Conservation (phyloP, 2,113 vertebrate genomes). For the Mystacornis crossleyi region DNA sequence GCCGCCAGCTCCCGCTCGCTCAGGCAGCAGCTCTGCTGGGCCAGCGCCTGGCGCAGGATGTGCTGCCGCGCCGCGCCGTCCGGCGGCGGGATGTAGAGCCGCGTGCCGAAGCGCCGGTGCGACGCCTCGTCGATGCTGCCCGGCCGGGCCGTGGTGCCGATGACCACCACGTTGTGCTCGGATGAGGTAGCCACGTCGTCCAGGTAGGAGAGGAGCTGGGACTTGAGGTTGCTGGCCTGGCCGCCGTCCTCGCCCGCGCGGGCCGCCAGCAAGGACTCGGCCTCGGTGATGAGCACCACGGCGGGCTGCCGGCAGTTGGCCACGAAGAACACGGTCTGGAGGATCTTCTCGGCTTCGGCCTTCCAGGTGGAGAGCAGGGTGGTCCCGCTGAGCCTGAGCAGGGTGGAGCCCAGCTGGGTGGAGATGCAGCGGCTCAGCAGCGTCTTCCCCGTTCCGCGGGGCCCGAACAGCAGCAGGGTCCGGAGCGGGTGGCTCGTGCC, state of each 20-base stretch:
- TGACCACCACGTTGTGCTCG: constrained; percentile 80
- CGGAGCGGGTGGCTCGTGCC: constrained; percentile 74
- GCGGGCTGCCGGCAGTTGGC: constrained; percentile 84
- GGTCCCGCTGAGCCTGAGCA: constrained; percentile 83
- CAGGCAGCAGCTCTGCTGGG: constrained; percentile 83
- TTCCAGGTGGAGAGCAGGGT: constrained; percentile 86
- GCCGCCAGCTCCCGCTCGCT: constrained; percentile 86
- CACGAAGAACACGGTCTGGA: constrained; percentile 86
- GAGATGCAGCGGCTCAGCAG: constrained; percentile 89
- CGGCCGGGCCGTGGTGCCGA: constrained; percentile 88
- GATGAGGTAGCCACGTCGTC: constrained; percentile 82
- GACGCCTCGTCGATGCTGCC: constrained; percentile 88
- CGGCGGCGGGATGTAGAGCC: constrained; percentile 87
- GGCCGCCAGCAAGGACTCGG: constrained; percentile 80
- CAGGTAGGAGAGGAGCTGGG: constrained; percentile 84
- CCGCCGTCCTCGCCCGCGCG: constrained; percentile 49
- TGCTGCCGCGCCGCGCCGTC: constrained; percentile 82
- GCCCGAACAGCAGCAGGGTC: constrained; percentile 92
- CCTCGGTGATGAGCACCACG: constrained; percentile 87
- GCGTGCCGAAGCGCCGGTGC: constrained; percentile 87
- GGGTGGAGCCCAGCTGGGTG: constrained; percentile 89
- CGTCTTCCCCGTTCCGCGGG: constrained; percentile 86
- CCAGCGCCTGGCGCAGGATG: constrained; percentile 87
- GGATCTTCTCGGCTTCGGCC: constrained; percentile 87
- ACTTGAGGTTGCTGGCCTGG: constrained; percentile 66